Percentiles rank a stretch among this genome's conserved stretches.
These are phyloP conservation scores for Neoarius graeffei DNA, from an alignment of 2,113 vertebrate species.

Conservation along the genomic window DNA sequence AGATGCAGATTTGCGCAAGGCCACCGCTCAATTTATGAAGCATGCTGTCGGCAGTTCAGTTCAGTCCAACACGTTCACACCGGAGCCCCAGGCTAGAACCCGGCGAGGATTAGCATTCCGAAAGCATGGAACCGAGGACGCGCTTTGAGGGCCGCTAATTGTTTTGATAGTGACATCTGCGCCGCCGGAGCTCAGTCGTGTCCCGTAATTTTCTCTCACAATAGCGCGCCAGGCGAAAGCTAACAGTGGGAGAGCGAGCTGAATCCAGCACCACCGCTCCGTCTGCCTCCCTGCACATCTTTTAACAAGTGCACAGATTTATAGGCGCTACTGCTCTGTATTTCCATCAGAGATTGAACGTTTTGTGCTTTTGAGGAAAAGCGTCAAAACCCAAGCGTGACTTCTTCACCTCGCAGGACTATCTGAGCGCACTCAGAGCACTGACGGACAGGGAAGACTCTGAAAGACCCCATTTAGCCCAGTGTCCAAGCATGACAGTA, in stretches of 20 bases:
- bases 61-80: background rate
- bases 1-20: background rate
- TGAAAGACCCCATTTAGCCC: background rate
- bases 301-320: background rate
- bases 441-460: background rate
- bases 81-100: background rate
- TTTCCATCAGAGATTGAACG: background rate
- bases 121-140: background rate
- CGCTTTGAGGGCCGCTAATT: conserved; percentile 29
- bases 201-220: background rate
- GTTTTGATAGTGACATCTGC: conserved; percentile 37
- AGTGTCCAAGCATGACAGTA: background rate
- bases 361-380: conserved; percentile 2
- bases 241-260: background rate
- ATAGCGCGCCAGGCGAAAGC: conserved; percentile 31
- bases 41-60: background rate
- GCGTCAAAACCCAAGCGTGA: background rate
- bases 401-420: background rate
- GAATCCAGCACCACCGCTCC: background rate
- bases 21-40: background rate
- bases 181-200: background rate
- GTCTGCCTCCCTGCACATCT: background rate
- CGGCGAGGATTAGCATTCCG: conserved; percentile 4
- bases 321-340: background rate
- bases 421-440: background rate